Base-by-base conservation (phyloP, 2,888 invertebrate genomes). In the Blera fallax region DNA sequence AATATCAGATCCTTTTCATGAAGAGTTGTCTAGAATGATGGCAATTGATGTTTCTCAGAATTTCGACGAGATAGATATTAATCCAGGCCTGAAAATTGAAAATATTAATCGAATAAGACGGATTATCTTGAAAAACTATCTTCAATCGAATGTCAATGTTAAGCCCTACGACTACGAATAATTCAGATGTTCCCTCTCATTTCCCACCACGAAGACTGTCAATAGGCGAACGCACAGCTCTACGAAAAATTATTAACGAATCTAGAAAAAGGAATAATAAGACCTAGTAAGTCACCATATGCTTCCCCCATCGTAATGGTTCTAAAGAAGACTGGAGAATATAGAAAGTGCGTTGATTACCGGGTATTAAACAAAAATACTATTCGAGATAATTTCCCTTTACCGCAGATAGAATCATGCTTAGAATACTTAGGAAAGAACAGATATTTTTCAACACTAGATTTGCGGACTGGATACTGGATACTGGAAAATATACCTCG, bases 391-490 rank as follows among this genome's bases (percentile, higher is more conserved):
- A 73, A 80, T 50, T 67, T 48, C 37, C 73, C 65, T 32, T 56
- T 67, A 58, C 60, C 67, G 18, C 27, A 74, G 50, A 65, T 67
- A 27, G 67, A 74, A 52, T 43, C 62, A 11, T 64, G 34, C 40
- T 58, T 80, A 56, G 65, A 81, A 60, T 52, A 65, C 52, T 56
- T 80, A 32, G 72, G 34, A 21, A 52, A 65, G 16, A 80, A 80
- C 24, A 73, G 29, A 18, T 64, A 58, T 65, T 81, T 81, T 4
- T 70, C 70, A 32, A 72, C 48, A 29, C 45, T 78, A 43, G 70
- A 83, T 60, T 56, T 73, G 37, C 50, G 62, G 10, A 81, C 72
- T 50, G 80, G 77, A n/a, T 85, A 76, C 64, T 81, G 64, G 74
- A 79, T 24, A 3, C 24, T 24, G 4, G 4, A 24, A 24, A 24